These are phyloP conservation scores for Aphelenchoides avenae DNA, from an alignment of 1,140 invertebrate species.

Conservation along the genomic window DNA sequence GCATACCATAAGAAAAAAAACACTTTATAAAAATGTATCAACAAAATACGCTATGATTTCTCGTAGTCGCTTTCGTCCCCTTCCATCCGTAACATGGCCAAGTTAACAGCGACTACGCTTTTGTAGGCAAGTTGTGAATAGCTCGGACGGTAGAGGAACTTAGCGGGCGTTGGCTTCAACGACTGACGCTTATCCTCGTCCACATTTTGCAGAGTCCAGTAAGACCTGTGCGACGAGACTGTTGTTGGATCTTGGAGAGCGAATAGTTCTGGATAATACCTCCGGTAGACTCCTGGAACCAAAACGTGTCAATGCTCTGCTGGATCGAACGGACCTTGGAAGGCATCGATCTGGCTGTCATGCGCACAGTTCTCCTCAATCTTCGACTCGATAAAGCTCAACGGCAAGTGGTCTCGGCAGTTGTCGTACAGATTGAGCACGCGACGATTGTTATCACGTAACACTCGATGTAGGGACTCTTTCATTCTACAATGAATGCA, in stretches of 20 bases:
- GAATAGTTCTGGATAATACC: conserved; percentile 40
- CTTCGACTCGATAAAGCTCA: conserved; percentile 41
- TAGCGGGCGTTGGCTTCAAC: conserved; percentile 30
- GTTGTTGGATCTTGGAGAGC: conserved; percentile 33
- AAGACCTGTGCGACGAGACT: conserved; percentile 36
- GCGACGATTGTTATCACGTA: conserved; percentile 44
- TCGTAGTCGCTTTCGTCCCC: conserved; percentile 41
- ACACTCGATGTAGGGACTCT: conserved; percentile 38
- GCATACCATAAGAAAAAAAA: too few species aligned
- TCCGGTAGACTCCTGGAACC: conserved; percentile 43
- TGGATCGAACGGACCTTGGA: conserved; percentile 31
- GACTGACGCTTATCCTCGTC: conserved; percentile 10
- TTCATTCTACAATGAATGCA: conserved; percentile 37
- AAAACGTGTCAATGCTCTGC: neutral
- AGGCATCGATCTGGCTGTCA: conserved; percentile 36
- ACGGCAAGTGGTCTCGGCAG: conserved; percentile 22
- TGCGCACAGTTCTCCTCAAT: conserved; percentile 41
- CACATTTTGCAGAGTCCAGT: conserved; percentile 44
- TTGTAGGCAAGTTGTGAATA: conserved; percentile 25
- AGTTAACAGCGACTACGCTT: conserved; percentile 40
- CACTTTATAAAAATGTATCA: too few species aligned
- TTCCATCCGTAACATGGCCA: conserved; percentile 36
- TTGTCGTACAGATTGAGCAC: conserved; percentile 42
- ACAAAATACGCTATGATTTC: too few species aligned
- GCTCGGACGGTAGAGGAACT: conserved; percentile 25